Evolutionary conservation across 1,140 invertebrate species (phyloP).

Genomic region (Coelopa frigida): DNA sequence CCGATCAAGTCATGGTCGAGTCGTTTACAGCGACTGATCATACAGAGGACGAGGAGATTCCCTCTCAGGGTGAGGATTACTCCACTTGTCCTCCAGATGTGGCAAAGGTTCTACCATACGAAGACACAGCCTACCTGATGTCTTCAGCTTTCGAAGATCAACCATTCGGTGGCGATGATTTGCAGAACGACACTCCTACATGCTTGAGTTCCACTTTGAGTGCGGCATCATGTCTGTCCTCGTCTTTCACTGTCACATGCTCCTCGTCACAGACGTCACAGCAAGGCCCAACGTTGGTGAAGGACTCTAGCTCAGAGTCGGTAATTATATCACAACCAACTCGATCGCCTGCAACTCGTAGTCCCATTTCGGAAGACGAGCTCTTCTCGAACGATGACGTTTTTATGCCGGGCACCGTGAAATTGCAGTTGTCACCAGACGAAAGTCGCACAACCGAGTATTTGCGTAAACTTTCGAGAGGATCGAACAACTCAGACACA

Average conservation of each 20-base stretch:
- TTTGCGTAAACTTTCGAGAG: constrained; percentile 52
- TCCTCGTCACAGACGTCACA: constrained; percentile 28
- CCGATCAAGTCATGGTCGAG: constrained; percentile 59
- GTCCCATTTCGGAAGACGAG: constrained; percentile 58
- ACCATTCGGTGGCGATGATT: constrained; percentile 32
- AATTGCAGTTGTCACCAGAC: constrained; percentile 51
- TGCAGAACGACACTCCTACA: constrained; percentile 40
- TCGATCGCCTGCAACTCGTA: constrained; percentile 50
- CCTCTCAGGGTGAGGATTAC: constrained; percentile 12
- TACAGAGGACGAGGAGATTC: constrained; percentile 49
- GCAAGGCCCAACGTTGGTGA: constrained; percentile 18
- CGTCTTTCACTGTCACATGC: constrained; percentile 39
- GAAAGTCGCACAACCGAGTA: constrained; percentile 27
- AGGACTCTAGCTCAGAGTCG: constrained; percentile 36
- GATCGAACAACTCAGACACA: constrained; percentile 57
- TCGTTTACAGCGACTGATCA: constrained; percentile 51
- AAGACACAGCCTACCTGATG: constrained; percentile 42
- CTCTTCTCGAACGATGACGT: constrained; percentile 57
- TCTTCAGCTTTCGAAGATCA: constrained; percentile 36
- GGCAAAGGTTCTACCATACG: constrained; percentile 37
- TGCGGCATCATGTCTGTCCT: constrained; percentile 48
- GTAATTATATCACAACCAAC: constrained; percentile 54
- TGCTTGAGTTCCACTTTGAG: constrained; percentile 51
- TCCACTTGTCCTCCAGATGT: constrained; percentile 22
- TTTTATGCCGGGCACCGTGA: constrained; percentile 52